These are phyloP conservation scores for Helicorthomorpha holstii DNA, from an alignment of 1,140 invertebrate species.

Conservation along the genomic window DNA sequence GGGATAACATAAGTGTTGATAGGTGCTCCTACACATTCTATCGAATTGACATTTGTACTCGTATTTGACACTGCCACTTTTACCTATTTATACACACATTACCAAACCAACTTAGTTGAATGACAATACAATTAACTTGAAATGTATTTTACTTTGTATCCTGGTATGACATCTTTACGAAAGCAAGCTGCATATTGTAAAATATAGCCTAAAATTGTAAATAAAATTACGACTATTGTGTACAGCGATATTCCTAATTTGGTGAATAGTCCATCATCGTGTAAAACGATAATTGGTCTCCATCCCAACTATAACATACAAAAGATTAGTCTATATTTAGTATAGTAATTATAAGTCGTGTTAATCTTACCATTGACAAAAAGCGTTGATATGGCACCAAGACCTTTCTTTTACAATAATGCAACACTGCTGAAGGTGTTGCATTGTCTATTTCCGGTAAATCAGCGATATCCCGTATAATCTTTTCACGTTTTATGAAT, in stretches of 20 bases:
- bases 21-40: neutral
- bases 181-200: conserved; percentile 2
- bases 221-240: neutral
- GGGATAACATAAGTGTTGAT: conserved; percentile 1
- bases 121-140: too few relatives aligned
- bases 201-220: conserved; percentile 1
- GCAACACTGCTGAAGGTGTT: conserved; percentile 3
- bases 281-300: neutral
- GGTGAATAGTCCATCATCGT: neutral
- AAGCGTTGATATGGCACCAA: conserved; percentile 1
- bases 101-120: too few relatives aligned
- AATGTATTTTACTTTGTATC: conserved; percentile 1
- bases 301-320: neutral
- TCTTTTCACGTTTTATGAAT: neutral
- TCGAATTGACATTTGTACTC: neutral
- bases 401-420: conserved; percentile 5
- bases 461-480: conserved; percentile 1
- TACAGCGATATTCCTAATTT: neutral
- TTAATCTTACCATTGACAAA: conserved; percentile 1
- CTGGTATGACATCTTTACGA: neutral
- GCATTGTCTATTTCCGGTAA: neutral
- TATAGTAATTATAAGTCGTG: too few relatives aligned
- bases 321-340: too few relatives aligned
- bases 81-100: too few relatives aligned
- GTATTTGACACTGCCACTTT: too few relatives aligned